These are phyloP conservation scores for Myiopsitta monachus DNA, from an alignment of 2,113 vertebrate genomes.

Conservation along the genomic window DNA sequence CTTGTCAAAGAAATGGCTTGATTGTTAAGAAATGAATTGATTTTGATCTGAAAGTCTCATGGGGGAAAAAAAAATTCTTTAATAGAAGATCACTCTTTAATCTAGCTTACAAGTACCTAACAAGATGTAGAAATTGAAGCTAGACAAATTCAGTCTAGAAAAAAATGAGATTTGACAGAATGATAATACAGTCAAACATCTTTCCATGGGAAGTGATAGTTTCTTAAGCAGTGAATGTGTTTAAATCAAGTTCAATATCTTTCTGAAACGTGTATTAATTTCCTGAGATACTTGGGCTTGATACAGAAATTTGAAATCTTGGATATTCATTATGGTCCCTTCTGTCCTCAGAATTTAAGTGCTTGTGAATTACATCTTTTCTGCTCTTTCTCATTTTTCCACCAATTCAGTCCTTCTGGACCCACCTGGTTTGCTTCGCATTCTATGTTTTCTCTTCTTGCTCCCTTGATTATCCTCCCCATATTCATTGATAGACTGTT, in stretches of 20 bases:
- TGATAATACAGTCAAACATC: background rate
- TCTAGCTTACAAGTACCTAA: constrained; percentile 17
- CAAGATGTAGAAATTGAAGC: constrained; percentile 8
- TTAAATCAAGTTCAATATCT: background rate
- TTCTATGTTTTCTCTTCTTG: background rate
- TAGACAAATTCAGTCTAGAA: constrained; percentile 14
- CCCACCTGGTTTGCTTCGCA: background rate
- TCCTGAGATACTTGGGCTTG: background rate
- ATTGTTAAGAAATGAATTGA: constrained; percentile 18
- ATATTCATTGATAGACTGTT: background rate
- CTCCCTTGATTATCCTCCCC: background rate
- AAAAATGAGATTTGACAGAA: constrained; percentile 6
- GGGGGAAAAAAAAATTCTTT: background rate
- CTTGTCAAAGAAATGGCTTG: background rate
- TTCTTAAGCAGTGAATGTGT: background rate
- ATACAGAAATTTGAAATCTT: background rate
- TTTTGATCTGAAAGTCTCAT: constrained; percentile 20
- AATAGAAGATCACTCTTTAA: constrained; percentile 4
- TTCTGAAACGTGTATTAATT: background rate
- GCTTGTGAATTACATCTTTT: background rate
- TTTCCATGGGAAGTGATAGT: background rate
- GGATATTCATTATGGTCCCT: background rate
- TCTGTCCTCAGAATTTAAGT: background rate
- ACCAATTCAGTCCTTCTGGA: background rate
- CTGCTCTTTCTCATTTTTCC: background rate